Evolutionary conservation across 2,113 vertebrate species (phyloP).

Genomic region (Noctilio leporinus): DNA sequence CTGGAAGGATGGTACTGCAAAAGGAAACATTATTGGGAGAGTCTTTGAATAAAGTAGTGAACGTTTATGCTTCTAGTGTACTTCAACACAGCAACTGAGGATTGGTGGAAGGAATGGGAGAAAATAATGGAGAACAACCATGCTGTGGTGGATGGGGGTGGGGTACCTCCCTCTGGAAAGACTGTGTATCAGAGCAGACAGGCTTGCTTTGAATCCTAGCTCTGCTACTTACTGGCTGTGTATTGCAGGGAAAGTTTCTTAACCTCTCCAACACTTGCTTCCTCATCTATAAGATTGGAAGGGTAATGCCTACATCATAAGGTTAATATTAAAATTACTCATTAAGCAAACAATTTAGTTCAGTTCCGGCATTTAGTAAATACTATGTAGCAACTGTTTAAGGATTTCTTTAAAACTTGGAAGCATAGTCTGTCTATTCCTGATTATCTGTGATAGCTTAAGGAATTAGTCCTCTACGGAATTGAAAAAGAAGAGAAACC

Average conservation of each 20-base stretch:
- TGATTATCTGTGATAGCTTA: not conserved
- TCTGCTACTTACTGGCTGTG: not conserved
- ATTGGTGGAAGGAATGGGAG: not conserved
- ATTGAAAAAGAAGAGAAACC: not conserved
- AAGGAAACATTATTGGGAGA: constrained; percentile 30
- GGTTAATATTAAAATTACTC: not conserved
- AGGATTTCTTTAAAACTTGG: not conserved
- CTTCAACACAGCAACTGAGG: not conserved
- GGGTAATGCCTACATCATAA: not conserved
- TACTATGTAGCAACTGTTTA: not conserved
- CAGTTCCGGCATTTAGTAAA: not conserved
- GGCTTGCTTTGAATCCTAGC: not conserved
- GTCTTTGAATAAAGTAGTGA: not conserved
- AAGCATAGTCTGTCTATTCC: not conserved
- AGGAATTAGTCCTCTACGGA: not conserved
- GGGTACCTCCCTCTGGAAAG: not conserved
- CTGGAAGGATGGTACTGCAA: constrained; percentile 88
- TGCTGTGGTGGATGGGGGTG: not conserved
- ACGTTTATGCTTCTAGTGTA: not conserved
- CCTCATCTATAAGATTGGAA: not conserved
- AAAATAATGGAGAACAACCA: not conserved
- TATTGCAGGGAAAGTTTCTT: not conserved
- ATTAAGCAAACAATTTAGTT: not conserved
- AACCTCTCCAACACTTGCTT: not conserved
- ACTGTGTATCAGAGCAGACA: not conserved